Evolutionary conservation across 2,113 vertebrate genomes (phyloP).

Genomic region (Hiodon alosoides): DNA sequence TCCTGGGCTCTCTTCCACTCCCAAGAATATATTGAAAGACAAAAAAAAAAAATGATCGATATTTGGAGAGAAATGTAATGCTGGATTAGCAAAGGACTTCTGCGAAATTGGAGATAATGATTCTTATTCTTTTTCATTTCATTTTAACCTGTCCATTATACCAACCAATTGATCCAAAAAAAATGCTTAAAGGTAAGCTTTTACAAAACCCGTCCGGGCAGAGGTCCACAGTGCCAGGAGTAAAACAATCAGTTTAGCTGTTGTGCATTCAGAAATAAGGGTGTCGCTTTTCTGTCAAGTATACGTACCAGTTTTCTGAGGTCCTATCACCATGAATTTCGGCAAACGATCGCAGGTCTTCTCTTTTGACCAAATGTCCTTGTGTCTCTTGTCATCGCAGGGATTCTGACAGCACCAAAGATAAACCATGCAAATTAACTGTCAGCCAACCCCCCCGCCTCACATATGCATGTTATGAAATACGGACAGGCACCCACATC

Average conservation of each 20-base stretch:
- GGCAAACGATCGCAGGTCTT: conserved; percentile 94
- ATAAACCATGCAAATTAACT: neutral
- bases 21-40: too few relatives aligned
- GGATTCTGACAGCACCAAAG: conserved; percentile 68
- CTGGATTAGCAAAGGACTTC: neutral
- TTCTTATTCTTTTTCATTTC: neutral
- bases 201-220: neutral
- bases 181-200: neutral
- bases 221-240: neutral
- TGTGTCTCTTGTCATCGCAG: conserved; percentile 93
- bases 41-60: neutral
- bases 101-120: neutral
- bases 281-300: neutral
- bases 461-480: neutral
- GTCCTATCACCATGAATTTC: conserved; percentile 91
- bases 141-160: neutral
- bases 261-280: too few relatives aligned
- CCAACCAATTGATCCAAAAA: neutral
- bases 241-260: neutral
- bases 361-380: conserved; percentile 98
- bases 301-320: conserved; percentile 85
- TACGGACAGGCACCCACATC: too few relatives aligned
- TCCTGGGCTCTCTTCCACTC: too few relatives aligned
- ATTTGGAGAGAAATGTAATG: neutral
- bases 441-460: neutral